A percentile compares a stretch with the other conserved stretches of the same genome.
These are phyloP conservation scores for Montipora capitata DNA, from an alignment of 92 coral and sea anemone genomes.

Conservation along the genomic window DNA sequence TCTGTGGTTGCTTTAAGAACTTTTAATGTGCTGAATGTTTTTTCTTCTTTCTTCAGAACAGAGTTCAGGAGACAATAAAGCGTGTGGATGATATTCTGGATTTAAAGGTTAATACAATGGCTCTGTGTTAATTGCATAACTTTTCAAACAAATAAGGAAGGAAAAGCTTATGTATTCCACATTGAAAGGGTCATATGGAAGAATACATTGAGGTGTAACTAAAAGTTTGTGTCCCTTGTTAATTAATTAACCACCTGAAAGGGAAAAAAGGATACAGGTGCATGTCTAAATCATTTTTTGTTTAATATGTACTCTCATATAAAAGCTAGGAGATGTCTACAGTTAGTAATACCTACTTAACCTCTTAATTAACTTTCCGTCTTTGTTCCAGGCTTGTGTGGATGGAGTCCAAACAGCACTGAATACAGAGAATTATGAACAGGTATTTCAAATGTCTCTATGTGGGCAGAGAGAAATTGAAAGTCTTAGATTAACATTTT, in stretches of 20 bases:
- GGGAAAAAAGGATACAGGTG: too few species aligned
- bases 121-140: not conserved
- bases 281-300: too few species aligned
- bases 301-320: too few species aligned
- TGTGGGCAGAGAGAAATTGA: not conserved
- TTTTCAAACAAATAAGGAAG: not conserved
- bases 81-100: constrained; percentile 97
- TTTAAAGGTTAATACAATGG: constrained; percentile 77
- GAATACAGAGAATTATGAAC: constrained; percentile 92
- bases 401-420: constrained; percentile 98
- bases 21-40: not conserved
- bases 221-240: too few species aligned
- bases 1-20: not conserved
- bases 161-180: too few species aligned
- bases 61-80: constrained; percentile 94
- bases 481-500: too few species aligned
- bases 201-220: too few species aligned
- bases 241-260: too few species aligned
- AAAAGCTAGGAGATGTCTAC: too few species aligned
- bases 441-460: constrained; percentile 64
- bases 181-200: too few species aligned
- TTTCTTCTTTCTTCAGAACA: constrained; percentile 69
- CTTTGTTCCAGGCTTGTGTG: constrained; percentile 89
- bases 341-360: too few species aligned
- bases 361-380: not conserved